Evolutionary conservation across 1,140 invertebrate species (phyloP).

Genomic region (honey bee (Apis mellifera)): DNA sequence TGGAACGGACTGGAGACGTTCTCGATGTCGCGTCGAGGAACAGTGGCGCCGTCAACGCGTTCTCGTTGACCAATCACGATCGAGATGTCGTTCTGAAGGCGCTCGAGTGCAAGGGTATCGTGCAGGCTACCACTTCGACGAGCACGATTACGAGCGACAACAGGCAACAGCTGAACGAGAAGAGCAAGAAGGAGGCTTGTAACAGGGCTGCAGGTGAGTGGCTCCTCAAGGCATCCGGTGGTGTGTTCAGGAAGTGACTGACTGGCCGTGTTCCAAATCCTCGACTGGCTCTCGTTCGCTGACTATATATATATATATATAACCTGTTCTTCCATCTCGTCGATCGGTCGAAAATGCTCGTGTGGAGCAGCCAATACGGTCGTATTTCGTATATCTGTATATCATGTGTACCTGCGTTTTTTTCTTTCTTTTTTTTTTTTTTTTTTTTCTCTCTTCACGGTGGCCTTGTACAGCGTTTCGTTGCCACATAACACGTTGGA

Average conservation of each 20-base stretch:
- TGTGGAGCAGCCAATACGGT: background rate
- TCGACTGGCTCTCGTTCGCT: conserved; percentile 25
- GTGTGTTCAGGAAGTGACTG: conserved; percentile 72
- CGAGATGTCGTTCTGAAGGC: conserved; percentile 27
- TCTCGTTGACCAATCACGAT: conserved; percentile 16
- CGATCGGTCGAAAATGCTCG: conserved; percentile 20
- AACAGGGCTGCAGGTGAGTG: conserved; percentile 78
- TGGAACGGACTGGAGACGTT: conserved; percentile 47
- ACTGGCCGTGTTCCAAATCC: conserved; percentile 70
- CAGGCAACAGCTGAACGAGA: conserved; percentile 64
- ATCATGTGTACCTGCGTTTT: conserved; percentile 63
- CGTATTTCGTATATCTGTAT: background rate
- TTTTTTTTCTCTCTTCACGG: background rate
- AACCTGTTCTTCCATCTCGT: background rate
- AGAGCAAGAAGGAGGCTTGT: conserved; percentile 69
- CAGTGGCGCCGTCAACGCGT: background rate
- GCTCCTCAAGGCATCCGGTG: conserved; percentile 73
- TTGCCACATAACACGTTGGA: background rate
- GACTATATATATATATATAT: background rate
- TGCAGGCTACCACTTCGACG: conserved; percentile 9
- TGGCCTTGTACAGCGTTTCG: conserved; percentile 17
- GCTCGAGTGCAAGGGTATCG: conserved; percentile 12
- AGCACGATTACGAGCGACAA: conserved; percentile 35
- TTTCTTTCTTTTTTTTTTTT: no score
- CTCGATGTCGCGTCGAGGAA: conserved; percentile 38